Evolutionary conservation across 2,888 invertebrate species (phyloP).

Genomic region (Drosophila bunnanda): DNA sequence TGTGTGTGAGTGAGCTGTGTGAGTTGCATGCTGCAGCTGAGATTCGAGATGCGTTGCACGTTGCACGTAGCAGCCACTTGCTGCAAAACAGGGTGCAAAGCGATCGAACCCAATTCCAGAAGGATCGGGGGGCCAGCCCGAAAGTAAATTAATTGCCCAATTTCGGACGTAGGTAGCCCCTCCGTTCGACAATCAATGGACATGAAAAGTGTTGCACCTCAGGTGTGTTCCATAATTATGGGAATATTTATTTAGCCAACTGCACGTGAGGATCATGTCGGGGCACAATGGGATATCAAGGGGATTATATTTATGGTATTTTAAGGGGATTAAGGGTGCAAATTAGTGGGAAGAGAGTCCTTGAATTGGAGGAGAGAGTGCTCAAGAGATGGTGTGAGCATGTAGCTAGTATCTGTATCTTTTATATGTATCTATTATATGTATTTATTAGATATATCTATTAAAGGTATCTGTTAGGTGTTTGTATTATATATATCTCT

Average conservation of each 20-base stretch:
- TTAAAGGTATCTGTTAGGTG: too few species aligned
- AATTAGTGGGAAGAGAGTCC: background rate
- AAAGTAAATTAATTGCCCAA: constrained; percentile 53
- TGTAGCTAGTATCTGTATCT: too few species aligned
- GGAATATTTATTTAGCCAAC: constrained; percentile 46
- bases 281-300: constrained; percentile 22
- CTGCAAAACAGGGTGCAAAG: constrained; percentile 69
- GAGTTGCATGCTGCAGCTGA: constrained; percentile 71
- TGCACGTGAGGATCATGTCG: constrained; percentile 26
- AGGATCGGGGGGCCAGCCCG: constrained; percentile 4
- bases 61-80: constrained; percentile 21
- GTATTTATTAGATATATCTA: too few species aligned
- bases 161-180: constrained; percentile 49
- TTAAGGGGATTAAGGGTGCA: constrained; percentile 29
- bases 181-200: constrained; percentile 39
- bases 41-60: constrained; percentile 58
- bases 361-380: background rate
- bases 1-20: constrained; percentile 31
- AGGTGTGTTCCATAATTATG: constrained; percentile 49
- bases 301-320: constrained; percentile 32
- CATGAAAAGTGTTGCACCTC: constrained; percentile 56
- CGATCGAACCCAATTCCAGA: constrained; percentile 59
- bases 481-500: too few species aligned
- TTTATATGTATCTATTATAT: background rate
- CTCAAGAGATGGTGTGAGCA: background rate